Evolutionary conservation across 2,113 vertebrate species (phyloP), one percentile per base, ranked within the genome.

Genomic region (Lophotis ruficrista): DNA sequence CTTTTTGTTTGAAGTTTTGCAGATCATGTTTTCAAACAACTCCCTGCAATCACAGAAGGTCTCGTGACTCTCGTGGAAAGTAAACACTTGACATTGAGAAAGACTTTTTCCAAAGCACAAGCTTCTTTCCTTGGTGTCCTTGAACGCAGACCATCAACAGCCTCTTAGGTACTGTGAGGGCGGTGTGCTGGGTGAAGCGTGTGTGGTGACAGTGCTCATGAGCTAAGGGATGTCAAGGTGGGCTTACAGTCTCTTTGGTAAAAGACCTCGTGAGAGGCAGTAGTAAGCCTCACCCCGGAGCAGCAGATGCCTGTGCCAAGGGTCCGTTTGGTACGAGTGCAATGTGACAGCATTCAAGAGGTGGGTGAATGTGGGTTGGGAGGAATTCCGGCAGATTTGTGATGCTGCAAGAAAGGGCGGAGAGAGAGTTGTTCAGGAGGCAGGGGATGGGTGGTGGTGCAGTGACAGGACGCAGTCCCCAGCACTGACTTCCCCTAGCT

Each of bases 341-440:
- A 33, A 7, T 3, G 12, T 38, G 31, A 50, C 68, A 38, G 37
- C 47, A n/a, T 58, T 93, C 43, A 53, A 64, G 30, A 72, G 28
- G 27, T 45, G 25, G 11, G 10, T 62, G 47, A 70, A 56, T 1
- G 0, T 19, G 19, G 38, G 25, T 7, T 0, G 0, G 14, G 11
- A 81, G 25, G 20, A 81, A 56, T 56, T 89, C 1, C 4, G 20
- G 35, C 61, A 73, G 30, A 43, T 25, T 62, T 76, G 18, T 19
- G 14, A 56, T 15, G 23, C 28, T 22, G 25, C 2, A 7, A 79
- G 61, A 43, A 91, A 61, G 17, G 12, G 27, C 0, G 1, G 33
- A 47, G 23, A 76, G 6, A 5, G 5, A 2, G 31, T 43, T 51
- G 69, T 53, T 62, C n/a, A 47, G 13, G 48, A 75, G 56, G 76